phyloP scores from a whole-genome alignment of 2,113 vertebrate species.

The Paralichthys olivaceus region DNA sequence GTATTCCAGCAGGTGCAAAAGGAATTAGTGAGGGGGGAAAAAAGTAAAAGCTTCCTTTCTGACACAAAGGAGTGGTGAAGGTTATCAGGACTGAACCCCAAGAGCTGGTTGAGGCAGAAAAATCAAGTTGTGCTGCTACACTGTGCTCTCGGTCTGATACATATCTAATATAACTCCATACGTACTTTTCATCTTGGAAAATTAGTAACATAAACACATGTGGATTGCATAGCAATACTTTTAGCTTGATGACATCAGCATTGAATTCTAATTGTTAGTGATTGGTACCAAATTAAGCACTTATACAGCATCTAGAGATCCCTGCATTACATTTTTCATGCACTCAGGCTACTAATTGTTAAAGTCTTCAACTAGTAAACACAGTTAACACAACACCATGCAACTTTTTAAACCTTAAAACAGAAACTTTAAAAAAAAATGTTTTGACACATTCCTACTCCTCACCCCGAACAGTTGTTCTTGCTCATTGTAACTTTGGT shows the following conservation, averaged over 20 bases:
- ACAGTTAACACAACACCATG: no score
- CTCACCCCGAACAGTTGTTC: no score
- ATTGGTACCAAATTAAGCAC: conserved; percentile 3
- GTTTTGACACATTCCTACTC: no score
- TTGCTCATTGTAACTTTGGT: no score
- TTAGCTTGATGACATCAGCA: neutral
- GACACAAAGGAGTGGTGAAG: neutral
- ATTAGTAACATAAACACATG: neutral
- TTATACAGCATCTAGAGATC: neutral
- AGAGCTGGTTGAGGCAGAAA: neutral
- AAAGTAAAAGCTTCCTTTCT: no score
- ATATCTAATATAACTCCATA: neutral
- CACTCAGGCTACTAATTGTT: no score
- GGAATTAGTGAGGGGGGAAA: neutral
- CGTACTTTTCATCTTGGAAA: neutral
- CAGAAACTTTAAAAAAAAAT: no score
- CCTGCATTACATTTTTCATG: no score
- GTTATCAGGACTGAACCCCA: neutral
- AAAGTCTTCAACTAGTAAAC: no score
- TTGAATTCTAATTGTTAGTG: neutral
- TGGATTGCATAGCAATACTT: neutral
- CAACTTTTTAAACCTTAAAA: no score
- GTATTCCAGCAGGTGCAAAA: neutral
- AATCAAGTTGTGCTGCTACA: no score
- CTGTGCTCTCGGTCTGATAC: neutral